Conservation (phyloP, 2,797 vertebrate species). For the Lepus oiostolus region DNA sequence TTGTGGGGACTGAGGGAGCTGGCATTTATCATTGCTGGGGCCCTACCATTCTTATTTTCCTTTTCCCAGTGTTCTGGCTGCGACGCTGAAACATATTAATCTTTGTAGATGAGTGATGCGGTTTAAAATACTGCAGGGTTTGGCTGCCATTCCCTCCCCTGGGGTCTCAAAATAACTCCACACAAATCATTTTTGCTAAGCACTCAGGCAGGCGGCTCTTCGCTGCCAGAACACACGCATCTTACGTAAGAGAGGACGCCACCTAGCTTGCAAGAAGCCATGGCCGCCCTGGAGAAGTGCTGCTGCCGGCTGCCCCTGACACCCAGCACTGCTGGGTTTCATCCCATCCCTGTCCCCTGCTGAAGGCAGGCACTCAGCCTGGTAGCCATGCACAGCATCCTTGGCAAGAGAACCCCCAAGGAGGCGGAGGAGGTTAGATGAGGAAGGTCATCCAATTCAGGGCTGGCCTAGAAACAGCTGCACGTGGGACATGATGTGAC, state of each 20-base stretch:
- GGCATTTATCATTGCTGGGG: constrained; percentile 32
- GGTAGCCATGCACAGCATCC: neutral
- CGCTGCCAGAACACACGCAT: constrained; percentile 58
- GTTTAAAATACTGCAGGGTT: constrained; percentile 84
- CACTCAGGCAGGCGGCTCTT: constrained; percentile 70
- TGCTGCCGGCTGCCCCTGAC: neutral
- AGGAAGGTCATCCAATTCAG: neutral
- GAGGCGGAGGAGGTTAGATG: neutral
- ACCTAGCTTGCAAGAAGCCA: constrained; percentile 59
- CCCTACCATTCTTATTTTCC: constrained; percentile 53
- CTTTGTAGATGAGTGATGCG: constrained; percentile 81
- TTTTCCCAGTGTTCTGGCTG: constrained; percentile 59
- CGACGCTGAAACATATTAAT: constrained; percentile 84
- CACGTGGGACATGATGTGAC: neutral
- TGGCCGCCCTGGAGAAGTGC: constrained; percentile 37
- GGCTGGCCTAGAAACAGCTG: constrained; percentile 24
- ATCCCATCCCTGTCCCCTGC: neutral
- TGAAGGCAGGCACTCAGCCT: neutral
- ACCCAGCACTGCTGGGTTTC: constrained; percentile 7
- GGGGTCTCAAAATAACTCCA: constrained; percentile 82
- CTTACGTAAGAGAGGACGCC: constrained; percentile 72
- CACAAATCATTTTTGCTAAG: constrained; percentile 83
- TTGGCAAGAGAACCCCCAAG: neutral
- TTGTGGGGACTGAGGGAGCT: neutral
- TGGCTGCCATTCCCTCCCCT: constrained; percentile 79